Evolutionary conservation across 2,113 vertebrate species (phyloP).

Genomic region (Pavo muticus): DNA sequence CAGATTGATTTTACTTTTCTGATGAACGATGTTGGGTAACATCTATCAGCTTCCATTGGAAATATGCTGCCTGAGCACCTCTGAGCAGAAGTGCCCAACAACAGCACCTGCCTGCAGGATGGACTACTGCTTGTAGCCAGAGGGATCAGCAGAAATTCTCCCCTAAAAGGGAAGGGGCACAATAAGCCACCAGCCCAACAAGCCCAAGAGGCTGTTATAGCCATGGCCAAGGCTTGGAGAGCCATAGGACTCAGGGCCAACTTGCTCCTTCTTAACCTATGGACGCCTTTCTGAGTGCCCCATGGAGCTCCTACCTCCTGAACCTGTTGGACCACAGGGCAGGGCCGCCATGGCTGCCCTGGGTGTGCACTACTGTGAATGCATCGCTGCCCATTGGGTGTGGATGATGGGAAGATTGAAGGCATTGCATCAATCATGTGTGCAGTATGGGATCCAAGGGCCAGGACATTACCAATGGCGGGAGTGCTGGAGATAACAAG

Average conservation of each 20-base stretch:
- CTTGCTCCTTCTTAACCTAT: accelerated
- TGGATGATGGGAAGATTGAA: accelerated
- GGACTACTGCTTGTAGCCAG: background rate
- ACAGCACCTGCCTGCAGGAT: accelerated
- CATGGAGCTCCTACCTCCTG: background rate
- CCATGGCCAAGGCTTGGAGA: background rate
- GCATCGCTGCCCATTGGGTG: background rate
- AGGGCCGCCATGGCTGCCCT: accelerated
- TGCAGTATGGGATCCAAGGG: background rate
- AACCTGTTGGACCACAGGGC: background rate
- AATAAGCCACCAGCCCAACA: background rate
- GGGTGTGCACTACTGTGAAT: accelerated
- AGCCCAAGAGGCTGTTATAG: background rate
- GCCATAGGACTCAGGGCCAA: background rate
- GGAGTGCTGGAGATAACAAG: background rate
- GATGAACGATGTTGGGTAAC: background rate
- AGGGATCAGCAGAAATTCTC: accelerated
- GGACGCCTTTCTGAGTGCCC: background rate
- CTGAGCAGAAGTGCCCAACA: accelerated
- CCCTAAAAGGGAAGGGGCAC: too few species aligned
- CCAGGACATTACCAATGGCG: background rate
- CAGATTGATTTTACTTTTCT: background rate
- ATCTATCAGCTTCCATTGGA: background rate
- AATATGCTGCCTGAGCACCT: background rate
- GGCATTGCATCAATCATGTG: accelerated